Evolutionary conservation across 2,113 vertebrate genomes (phyloP).

Genomic region (Symphodus melops): DNA sequence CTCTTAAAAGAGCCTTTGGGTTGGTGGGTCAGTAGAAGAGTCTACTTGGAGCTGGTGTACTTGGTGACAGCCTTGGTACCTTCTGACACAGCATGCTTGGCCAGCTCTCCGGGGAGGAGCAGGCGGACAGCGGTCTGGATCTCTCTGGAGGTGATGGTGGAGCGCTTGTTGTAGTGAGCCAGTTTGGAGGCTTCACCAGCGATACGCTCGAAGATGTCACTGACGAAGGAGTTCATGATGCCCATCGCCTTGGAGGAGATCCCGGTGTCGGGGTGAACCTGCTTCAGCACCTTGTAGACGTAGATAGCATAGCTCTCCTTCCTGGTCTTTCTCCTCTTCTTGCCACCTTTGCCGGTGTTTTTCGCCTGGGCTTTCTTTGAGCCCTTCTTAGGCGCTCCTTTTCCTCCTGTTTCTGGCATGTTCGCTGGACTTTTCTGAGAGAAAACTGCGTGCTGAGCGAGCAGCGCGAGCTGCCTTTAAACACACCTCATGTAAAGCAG

Average conservation of each 20-base stretch:
- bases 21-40: rapidly evolving
- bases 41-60: constrained; percentile 67
- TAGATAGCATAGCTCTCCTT: constrained; percentile 67
- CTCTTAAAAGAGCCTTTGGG: constrained; percentile 25
- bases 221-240: constrained; percentile 69
- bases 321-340: constrained; percentile 25
- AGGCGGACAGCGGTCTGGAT: constrained; percentile 89
- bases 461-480: neutral
- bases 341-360: neutral
- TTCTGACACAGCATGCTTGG: constrained; percentile 70
- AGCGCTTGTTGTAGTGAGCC: constrained; percentile 79
- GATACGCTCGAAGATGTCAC: constrained; percentile 75
- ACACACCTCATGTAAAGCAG: neutral
- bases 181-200: constrained; percentile 60
- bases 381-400: constrained; percentile 33
- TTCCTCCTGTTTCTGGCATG: constrained; percentile 5
- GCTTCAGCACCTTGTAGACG: constrained; percentile 68
- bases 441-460: neutral
- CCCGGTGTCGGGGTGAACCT: constrained; percentile 63
- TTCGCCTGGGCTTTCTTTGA: constrained; percentile 33
- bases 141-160: constrained; percentile 84
- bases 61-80: constrained; percentile 72
- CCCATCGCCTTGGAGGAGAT: constrained; percentile 69
- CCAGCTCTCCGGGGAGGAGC: constrained; percentile 68
- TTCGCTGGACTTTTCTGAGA: rapidly evolving